Conservation (phyloP, 2,797 vertebrate species). For the Adelosebastes latens region DNA sequence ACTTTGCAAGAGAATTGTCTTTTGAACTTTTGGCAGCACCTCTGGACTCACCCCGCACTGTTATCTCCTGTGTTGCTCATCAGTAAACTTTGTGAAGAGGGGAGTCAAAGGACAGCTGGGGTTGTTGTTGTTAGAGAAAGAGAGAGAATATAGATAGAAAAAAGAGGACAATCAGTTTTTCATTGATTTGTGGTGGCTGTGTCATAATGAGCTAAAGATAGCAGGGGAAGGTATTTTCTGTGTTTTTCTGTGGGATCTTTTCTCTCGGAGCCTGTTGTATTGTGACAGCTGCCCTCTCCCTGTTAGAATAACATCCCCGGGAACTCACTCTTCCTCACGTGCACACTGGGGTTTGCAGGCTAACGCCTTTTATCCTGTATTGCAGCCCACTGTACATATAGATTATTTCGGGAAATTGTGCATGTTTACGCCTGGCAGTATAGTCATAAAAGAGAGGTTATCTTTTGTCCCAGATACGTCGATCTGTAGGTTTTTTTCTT, state of each 20-base stretch:
- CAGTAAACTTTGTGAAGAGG: background rate
- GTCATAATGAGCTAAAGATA: constrained; percentile 75
- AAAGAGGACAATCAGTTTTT: constrained; percentile 14
- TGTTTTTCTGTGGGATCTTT: constrained; percentile 68
- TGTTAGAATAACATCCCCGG: constrained; percentile 85
- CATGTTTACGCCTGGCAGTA: constrained; percentile 1
- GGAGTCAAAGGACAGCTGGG: constrained; percentile 14
- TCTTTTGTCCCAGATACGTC: constrained; percentile 42
- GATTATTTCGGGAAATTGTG: constrained; percentile 24
- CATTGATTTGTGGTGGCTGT: constrained; percentile 52
- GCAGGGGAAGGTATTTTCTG: constrained; percentile 65
- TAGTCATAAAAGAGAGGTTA: constrained; percentile 29
- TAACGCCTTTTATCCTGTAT: constrained; percentile 66
- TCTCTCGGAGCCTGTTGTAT: constrained; percentile 67
- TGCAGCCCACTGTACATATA: constrained; percentile 24
- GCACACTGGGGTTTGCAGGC: constrained; percentile 54
- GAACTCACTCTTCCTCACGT: constrained; percentile 82
- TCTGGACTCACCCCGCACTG: background rate
- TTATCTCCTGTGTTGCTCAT: constrained; percentile 19
- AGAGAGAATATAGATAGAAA: background rate
- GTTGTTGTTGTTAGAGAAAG: constrained; percentile 26
- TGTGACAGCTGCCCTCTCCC: constrained; percentile 84
- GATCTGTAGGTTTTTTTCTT: background rate
- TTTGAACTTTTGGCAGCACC: constrained; percentile 25
- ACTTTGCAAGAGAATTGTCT: constrained; percentile 1